Base-by-base conservation (phyloP, 2,113 vertebrate genomes). In the Phalacrocorax pelagicus region DNA sequence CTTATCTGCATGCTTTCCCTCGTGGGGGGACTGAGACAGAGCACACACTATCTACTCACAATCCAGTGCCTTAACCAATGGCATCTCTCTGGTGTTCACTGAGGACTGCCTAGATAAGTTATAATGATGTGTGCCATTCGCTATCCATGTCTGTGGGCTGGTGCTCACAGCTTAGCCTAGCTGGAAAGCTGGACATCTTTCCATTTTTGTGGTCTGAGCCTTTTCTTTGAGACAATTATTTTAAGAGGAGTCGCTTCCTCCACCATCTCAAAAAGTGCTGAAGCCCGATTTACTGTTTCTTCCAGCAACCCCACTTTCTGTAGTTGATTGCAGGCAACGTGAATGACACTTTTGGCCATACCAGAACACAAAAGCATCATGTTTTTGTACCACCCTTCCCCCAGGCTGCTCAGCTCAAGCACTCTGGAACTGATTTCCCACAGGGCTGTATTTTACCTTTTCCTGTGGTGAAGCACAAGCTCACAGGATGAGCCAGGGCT, bases 61-160 rank as follows among this genome's bases (percentile, higher is more conserved):
- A 13, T 30, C 40, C 65, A 49, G 6, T 11, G 24, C 57, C 44
- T 79, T 11, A n/a, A 36, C 16, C 30, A 34, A 30, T 8, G 16
- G 30, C 40, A 47, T 8, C n/a, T 69, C 63, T 16, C 44, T 9
- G 34, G 23, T 16, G 27, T 16, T 91, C 36, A 54, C 3, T 36
- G 40, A 65, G 61, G 88, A 62, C 61, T 40, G 16, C 24, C 29
- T 5, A 34, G 27, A 0, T 24, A 73, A 42, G 23, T 44, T 32
- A 38, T 5, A 77, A 32, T 16, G 34, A 11, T 0, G 5, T 22
- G 38, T 21, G 70, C 26, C 2, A 0, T 69, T 58, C 4, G 5
- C 72, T 38, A 34, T n/a, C 52, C 24, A 4, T 2, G 15, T 27
- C 52, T 65, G 34, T 1, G 4, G 78, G 61, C 32, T 55, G 61